Evolutionary conservation across 2,113 vertebrate species (phyloP), one percentile per base, ranked within the genome.

Genomic region (Sinocyclocheilus grahami): DNA sequence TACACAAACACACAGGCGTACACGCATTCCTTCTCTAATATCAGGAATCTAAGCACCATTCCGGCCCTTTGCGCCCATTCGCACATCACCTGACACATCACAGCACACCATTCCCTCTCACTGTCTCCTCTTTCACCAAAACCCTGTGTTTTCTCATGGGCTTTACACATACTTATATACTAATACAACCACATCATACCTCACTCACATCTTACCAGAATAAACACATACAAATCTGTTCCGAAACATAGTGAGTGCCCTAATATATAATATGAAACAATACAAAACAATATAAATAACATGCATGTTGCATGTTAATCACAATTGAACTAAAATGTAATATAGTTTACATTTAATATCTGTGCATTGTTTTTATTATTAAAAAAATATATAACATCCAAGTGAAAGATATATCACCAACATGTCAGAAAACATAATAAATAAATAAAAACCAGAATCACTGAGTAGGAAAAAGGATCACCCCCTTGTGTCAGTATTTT

Each of bases 171-270:
- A 27, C 51, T 39, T 75, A 11, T 22, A 1, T 27, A 82, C 42
- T 67, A 86, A 87, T 83, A 16, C 67, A 20, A 16, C 10, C 58
- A 48, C 46, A 53, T 88, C 84, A 86, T 86, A 46, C 12, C 78
- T 78, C 46, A 78, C 86, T 78, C 58, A 81, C 86, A 82, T 86
- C 87, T 78, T 86, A 20, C 1, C 33, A 1, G 3, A 42, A n/a
- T n/a, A 60, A 62, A 74, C 14, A 78, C 46, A 53, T 22, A 60
- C 2, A 22, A 22, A 10, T 5, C 1, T 72, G 1, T 69, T 69
- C 10, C 3, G 11, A 42, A 74, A 42, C 71, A 1, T 74, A 20
- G 0, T 42, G 37, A 74, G 20, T 0, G 2, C 11, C 33, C 3
- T n/a, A 69, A 9, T 33, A 69, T 67, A 67, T 67, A 67, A 30